Base-by-base conservation (phyloP, 2,797 vertebrate genomes). In the Parambassis ranga region DNA sequence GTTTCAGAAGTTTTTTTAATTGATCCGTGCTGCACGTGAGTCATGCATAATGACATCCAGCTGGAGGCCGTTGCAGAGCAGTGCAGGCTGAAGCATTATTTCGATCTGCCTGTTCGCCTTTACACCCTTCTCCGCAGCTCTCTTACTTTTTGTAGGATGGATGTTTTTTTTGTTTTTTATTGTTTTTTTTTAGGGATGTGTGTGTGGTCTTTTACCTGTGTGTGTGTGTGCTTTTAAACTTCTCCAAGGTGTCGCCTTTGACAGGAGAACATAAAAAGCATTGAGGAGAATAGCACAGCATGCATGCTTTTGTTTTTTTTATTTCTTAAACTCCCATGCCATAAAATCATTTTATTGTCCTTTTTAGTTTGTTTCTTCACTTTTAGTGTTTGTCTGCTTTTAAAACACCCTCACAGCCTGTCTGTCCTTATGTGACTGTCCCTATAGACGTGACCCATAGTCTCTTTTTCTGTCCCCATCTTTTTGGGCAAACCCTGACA, bases 151-250 rank as follows among this genome's bases (percentile, higher is more conserved):
- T n/a, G n/a, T n/a, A n/a, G 73, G 58, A 72, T 71, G 69, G 75
- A 81, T 55, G 61, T 55, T 24, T 44, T 71, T 37, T 66, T 79
- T 77, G 44, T 71, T 37, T 66, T 79, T 77, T 51, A 78, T 74
- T 18, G 49, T 23, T 39, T 39, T 31, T 19, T 23, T 59, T 42
- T 69, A 22, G 82, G 74, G 56, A 5, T n/a, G 41, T 79, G 77
- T 92, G 90, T 93, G 90, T 91, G 90, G 90, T 91, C 86, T 73
- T 33, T 36, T 71, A 79, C 76, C 63, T 81, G 60, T 47, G 73
- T 59, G 70, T 69, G 56, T 66, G 15, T 51, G 53, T 42, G 41
- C 37, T 44, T 75, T 52, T 46, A 13, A 23, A n/a, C 49, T 65
- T 50, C 28, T 44, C 38, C 10, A 20, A 42, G 24, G 23, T 23